Evolutionary conservation across 1,140 invertebrate species (phyloP).

Genomic region (Dermatophagoides farinae): DNA sequence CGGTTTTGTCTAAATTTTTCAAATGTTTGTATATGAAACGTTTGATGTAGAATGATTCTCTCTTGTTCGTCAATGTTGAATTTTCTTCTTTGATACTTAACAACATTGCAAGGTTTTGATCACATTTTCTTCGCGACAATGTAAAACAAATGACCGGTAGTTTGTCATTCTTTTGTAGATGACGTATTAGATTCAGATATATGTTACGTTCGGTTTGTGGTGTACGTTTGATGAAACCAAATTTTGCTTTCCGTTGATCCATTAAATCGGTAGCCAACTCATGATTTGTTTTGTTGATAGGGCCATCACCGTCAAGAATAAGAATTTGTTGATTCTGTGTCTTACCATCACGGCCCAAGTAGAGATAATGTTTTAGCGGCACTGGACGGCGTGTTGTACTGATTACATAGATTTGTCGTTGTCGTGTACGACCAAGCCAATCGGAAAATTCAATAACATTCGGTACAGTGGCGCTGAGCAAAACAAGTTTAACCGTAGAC

Average conservation of each 20-base stretch:
- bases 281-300: constrained; percentile 42
- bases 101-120: constrained; percentile 46
- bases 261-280: constrained; percentile 45
- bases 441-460: constrained; percentile 90
- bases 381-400: constrained; percentile 81
- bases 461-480: constrained; percentile 93
- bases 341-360: constrained; percentile 62
- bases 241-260: constrained; percentile 29
- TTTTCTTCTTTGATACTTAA: constrained; percentile 30
- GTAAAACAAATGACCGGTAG: constrained; percentile 85
- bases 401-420: constrained; percentile 81
- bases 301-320: constrained; percentile 52
- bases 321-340: constrained; percentile 58
- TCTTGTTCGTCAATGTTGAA: constrained; percentile 55
- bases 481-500: constrained; percentile 78
- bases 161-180: constrained; percentile 53
- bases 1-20: constrained; percentile 55
- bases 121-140: constrained; percentile 69
- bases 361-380: constrained; percentile 80
- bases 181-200: constrained; percentile 61
- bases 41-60: constrained; percentile 60
- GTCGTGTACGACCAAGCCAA: constrained; percentile 86
- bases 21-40: constrained; percentile 64
- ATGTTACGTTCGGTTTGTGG: constrained; percentile 32
- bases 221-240: neutral